phyloP scores from a whole-genome alignment of 2,888 invertebrate genomes.

The Idaea dimidiata region DNA sequence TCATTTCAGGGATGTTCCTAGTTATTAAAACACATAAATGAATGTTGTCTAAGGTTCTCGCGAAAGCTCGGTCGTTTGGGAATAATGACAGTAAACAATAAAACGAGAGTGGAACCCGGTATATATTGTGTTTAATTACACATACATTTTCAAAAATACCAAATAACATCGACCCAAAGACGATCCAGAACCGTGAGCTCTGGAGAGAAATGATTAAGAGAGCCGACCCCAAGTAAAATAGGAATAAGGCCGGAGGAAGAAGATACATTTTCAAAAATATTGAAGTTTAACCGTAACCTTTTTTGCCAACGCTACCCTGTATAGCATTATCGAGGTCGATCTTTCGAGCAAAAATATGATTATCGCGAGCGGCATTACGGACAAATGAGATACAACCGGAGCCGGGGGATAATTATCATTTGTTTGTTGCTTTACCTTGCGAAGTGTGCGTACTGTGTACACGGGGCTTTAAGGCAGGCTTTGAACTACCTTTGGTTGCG shows the following conservation, averaged over 20 bases:
- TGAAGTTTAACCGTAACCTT: constrained; percentile 1
- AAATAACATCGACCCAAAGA: too few species aligned
- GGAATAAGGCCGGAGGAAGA: background rate
- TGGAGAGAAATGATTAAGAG: too few species aligned
- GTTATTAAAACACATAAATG: too few species aligned
- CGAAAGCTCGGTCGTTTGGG: too few species aligned
- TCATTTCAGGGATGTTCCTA: too few species aligned
- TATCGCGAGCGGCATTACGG: constrained; percentile 59
- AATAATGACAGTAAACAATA: too few species aligned
- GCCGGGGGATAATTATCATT: constrained; percentile 38
- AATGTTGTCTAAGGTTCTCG: too few species aligned
- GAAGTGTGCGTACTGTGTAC: constrained; percentile 8
- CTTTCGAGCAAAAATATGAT: constrained; percentile 68
- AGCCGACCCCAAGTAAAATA: too few species aligned
- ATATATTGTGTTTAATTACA: too few species aligned
- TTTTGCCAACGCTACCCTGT: constrained; percentile 45
- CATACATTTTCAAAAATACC: too few species aligned
- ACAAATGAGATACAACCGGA: constrained; percentile 60
- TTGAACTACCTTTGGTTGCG: background rate
- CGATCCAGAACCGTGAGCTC: too few species aligned
- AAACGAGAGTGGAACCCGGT: too few species aligned
- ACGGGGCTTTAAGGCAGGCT: constrained; percentile 10
- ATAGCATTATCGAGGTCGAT: constrained; percentile 63
- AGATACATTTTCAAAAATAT: background rate
- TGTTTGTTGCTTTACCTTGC: constrained; percentile 22